Percentiles rank a stretch among this genome's conserved stretches.
Conservation (phyloP, 2,113 vertebrate species). For the Coturnix japonica region DNA sequence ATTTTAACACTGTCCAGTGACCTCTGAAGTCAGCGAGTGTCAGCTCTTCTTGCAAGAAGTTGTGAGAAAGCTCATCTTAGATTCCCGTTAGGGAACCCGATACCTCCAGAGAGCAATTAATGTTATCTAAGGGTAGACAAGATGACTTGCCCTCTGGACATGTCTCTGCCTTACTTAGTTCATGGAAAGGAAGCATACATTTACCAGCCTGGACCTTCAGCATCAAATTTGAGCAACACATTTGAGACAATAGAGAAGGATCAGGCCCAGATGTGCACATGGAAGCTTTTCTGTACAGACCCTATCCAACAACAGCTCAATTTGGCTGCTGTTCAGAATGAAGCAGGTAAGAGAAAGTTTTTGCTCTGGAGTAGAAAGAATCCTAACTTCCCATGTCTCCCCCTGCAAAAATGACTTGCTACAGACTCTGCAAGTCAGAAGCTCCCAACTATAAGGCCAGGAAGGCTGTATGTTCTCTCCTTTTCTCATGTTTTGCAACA, state of each 20-base stretch:
- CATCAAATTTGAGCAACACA: not conserved
- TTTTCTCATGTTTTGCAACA: not conserved
- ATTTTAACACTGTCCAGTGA: not conserved
- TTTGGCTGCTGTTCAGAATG: not conserved
- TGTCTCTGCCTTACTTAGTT: not conserved
- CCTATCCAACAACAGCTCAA: not conserved
- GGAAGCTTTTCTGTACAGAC: not conserved
- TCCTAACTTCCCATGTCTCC: not conserved
- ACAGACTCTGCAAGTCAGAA: not conserved
- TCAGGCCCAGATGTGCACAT: not conserved
- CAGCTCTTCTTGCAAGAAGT: not conserved
- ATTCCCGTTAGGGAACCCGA: not conserved
- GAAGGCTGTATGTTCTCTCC: not conserved
- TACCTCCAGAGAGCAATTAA: slow-evolving; percentile 16
- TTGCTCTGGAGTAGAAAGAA: not conserved
- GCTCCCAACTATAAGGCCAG: not conserved
- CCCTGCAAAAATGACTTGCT: not conserved
- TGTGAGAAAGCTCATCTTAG: not conserved
- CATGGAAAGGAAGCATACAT: not conserved
- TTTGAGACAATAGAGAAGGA: not conserved
- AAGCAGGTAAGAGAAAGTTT: not conserved
- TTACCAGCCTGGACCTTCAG: not conserved
- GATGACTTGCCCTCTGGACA: not conserved
- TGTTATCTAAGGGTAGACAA: not conserved
- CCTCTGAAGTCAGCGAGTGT: not conserved